A percentile compares a stretch with the other conserved stretches of the same genome.
Conservation (phyloP, 2,797 vertebrate genomes). For the Paratrypauchen microcephalus region DNA sequence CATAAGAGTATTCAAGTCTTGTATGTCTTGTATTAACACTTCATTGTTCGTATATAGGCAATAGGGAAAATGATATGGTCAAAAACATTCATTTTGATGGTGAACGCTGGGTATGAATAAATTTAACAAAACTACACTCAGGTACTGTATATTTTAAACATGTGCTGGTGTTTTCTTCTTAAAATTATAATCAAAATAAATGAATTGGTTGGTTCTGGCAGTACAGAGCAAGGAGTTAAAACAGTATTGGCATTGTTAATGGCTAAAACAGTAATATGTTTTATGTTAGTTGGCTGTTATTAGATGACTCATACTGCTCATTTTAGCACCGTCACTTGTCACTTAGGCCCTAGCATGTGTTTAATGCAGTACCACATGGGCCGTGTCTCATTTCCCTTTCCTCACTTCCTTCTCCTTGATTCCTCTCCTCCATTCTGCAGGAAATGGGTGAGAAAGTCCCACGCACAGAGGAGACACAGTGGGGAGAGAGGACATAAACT, state of each 20-base stretch:
- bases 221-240: constrained; percentile 3
- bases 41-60: constrained; percentile 48
- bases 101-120: background rate
- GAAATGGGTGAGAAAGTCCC: no score
- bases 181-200: background rate
- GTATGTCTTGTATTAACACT: constrained; percentile 42
- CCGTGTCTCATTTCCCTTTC: no score
- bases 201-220: constrained; percentile 4
- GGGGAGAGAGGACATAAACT: no score
- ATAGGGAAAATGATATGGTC: constrained; percentile 3
- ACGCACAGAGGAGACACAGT: no score
- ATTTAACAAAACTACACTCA: background rate
- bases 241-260: background rate
- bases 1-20: constrained; percentile 64
- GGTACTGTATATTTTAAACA: background rate
- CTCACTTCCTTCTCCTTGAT: no score
- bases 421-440: no score
- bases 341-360: constrained; percentile 27
- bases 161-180: constrained; percentile 17
- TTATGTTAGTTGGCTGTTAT: constrained; percentile 13
- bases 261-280: background rate
- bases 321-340: constrained; percentile 8
- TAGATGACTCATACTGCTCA: constrained; percentile 11
- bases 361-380: constrained; percentile 7
- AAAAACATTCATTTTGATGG: background rate